Conservation (phyloP, 2,797 vertebrate species). For the Pseudochirops cupreus region DNA sequence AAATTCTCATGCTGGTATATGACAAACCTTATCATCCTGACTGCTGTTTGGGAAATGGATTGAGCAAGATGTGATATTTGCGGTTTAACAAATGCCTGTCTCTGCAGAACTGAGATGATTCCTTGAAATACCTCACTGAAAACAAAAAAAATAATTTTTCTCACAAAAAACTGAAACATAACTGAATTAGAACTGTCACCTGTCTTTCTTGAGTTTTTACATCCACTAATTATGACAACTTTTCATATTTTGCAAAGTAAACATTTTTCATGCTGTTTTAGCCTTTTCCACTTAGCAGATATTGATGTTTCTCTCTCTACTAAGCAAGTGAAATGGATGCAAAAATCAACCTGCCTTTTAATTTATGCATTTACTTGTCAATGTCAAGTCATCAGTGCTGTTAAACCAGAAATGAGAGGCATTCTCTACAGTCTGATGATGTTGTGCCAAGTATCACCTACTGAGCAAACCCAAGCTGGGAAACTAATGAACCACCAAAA, state of each 20-base stretch:
- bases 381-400: constrained; percentile 12
- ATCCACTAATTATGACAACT: constrained; percentile 44
- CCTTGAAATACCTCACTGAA: constrained; percentile 38
- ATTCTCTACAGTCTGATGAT: constrained; percentile 1
- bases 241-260: constrained; percentile 54
- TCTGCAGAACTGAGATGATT: constrained; percentile 40
- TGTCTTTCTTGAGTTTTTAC: constrained; percentile 62
- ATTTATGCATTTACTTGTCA: constrained; percentile 28
- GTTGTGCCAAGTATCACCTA: neutral
- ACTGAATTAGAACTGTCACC: constrained; percentile 49
- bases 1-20: constrained; percentile 71
- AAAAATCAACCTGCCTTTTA: constrained; percentile 52
- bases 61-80: constrained; percentile 67
- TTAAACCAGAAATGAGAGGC: neutral
- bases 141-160: neutral
- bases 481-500: neutral
- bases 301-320: neutral
- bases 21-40: constrained; percentile 72
- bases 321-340: constrained; percentile 39
- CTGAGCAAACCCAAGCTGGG: neutral
- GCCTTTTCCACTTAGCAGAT: constrained; percentile 29
- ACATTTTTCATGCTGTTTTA: constrained; percentile 29
- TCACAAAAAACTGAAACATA: constrained; percentile 10
- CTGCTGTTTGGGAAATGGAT: constrained; percentile 66
- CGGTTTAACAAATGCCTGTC: constrained; percentile 48